A percentile compares a stretch with the other conserved stretches of the same genome.
Evolutionary conservation across 2,888 invertebrate genomes (phyloP).

Genomic region (Apamea monoglypha): DNA sequence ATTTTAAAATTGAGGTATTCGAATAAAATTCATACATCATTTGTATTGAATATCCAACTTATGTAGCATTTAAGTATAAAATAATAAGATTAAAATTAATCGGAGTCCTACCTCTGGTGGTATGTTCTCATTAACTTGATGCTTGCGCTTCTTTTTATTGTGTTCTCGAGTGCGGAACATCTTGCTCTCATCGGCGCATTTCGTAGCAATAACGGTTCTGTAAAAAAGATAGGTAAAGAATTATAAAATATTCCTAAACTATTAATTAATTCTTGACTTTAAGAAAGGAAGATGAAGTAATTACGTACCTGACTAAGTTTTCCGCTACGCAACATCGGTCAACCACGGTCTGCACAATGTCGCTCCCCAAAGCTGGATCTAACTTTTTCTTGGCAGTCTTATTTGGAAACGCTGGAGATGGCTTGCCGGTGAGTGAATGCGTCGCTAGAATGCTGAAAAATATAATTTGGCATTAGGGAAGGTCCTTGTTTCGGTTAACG

Average conservation of each 20-base stretch:
- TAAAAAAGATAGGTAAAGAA: slow-evolving; percentile 4
- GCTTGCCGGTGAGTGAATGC: slow-evolving; percentile 90
- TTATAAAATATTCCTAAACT: not conserved
- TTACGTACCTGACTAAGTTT: slow-evolving; percentile 76
- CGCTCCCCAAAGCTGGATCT: slow-evolving; percentile 85
- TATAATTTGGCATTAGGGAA: not conserved
- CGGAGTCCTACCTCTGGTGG: slow-evolving; percentile 67
- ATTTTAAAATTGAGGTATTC: not conserved
- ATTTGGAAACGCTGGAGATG: slow-evolving; percentile 87
- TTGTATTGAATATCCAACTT: no score
- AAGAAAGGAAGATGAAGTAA: not conserved
- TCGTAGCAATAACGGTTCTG: slow-evolving; percentile 91
- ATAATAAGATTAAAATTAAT: slow-evolving; percentile 50
- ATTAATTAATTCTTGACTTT: not conserved
- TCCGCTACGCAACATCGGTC: slow-evolving; percentile 78
- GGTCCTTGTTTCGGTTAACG: no score
- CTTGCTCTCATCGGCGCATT: slow-evolving; percentile 91
- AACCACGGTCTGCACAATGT: slow-evolving; percentile 88
- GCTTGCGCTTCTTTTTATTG: slow-evolving; percentile 69
- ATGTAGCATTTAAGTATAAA: no score
- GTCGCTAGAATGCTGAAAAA: slow-evolving; percentile 86
- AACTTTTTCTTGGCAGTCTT: slow-evolving; percentile 83
- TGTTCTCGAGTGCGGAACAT: slow-evolving; percentile 83
- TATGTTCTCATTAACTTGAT: slow-evolving; percentile 70
- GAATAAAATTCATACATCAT: no score